Conservation (phyloP, 2,113 vertebrate genomes). For the Ceuthmochares aereus region DNA sequence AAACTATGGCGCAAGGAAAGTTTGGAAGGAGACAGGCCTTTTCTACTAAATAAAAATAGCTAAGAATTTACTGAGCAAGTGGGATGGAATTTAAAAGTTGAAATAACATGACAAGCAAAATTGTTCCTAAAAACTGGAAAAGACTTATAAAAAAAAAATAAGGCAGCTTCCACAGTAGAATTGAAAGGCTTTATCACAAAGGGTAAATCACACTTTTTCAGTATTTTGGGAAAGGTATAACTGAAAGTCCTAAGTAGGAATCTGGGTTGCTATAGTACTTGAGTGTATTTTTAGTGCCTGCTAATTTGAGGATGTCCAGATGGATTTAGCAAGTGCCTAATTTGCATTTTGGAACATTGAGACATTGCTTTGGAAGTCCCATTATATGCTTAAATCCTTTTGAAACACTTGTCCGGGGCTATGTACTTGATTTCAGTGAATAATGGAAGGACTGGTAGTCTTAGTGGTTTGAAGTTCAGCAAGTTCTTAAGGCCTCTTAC, state of each 20-base stretch:
- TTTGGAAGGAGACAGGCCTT: background rate
- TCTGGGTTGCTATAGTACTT: background rate
- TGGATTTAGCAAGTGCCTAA: background rate
- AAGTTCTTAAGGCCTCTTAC: background rate
- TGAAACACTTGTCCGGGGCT: background rate
- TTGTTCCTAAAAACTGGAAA: background rate
- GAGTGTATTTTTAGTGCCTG: background rate
- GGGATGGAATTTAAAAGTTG: background rate
- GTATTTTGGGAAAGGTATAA: background rate
- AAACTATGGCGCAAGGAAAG: background rate
- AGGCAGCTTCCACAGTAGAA: background rate
- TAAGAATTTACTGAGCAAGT: background rate
- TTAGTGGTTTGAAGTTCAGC: background rate
- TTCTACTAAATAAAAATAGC: background rate
- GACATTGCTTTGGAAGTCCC: background rate
- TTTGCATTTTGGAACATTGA: rapidly evolving
- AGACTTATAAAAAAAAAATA: background rate
- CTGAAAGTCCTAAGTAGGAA: background rate
- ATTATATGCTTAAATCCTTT: background rate
- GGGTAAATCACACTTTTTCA: background rate
- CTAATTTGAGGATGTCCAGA: background rate
- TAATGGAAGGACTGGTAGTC: background rate
- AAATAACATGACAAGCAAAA: background rate
- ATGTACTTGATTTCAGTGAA: background rate
- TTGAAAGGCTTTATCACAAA: background rate